Base-by-base conservation (phyloP, 2,797 vertebrate species). In the Glossophaga mutica region DNA sequence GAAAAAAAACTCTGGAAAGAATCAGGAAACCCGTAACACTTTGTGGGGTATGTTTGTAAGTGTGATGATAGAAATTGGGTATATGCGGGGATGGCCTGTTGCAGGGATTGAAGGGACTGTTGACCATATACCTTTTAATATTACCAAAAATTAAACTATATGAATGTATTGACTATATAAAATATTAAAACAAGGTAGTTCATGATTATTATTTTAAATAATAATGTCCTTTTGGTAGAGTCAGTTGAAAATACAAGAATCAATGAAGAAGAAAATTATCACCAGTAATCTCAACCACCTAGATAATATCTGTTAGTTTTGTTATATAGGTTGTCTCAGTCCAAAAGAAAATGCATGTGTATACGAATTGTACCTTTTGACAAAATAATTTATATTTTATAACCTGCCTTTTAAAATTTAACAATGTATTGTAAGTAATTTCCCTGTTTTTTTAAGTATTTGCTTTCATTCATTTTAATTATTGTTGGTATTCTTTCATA, bases 381-480 rank as follows among this genome's bases (percentile, higher is more conserved):
- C 5, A 67, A 52, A 77, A 82, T 14, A 84, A 15, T 83, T 81
- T 90, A 34, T 84, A 67, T 55, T 68, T 97, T 82, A 15, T 42
- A 91, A 50, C 10, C 52, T 94, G 19, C 18, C 57, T 67, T 92
- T 95, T 87, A 90, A 77, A 71, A 73, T 73, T 62, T 67, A 83
- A n/a, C 18, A 46, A 6, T 86, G 42, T 73, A 29, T 79, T 76
- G 1, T 82, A 91, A 82, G 7, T 71, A 57, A 52, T 93, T 37
- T 94, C 94, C 37, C 37, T 81, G 44, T 70, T 88, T 48, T 46
- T 48, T 94, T 84, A 87, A 55, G 3, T 91, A 70, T 84, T 91
- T 89, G 62, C 70, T 90, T 59, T 93, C 32, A 46, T 84, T 95
- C 26, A 67, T 96, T 87, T 88, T 68, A 71, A 73, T 95, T 73